phyloP scores from a whole-genome alignment of 53 echinoderm and acorn worm species.

The Echinometra lucunter region DNA sequence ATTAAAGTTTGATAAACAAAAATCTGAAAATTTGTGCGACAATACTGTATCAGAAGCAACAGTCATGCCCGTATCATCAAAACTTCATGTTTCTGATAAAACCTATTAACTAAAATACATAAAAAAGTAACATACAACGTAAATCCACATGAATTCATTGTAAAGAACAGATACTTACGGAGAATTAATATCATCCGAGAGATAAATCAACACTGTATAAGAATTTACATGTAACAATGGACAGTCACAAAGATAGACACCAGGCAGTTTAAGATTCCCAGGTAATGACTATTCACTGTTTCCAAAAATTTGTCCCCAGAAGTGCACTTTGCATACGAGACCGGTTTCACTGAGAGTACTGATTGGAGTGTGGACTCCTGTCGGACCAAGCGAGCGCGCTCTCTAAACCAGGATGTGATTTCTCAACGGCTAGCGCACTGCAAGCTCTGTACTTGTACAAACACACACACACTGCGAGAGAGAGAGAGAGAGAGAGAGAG shows the following conservation, averaged over 20 bases:
- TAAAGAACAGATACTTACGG: not conserved
- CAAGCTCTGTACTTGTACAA: not conserved
- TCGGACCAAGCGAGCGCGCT: slow-evolving; percentile 10
- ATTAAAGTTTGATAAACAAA: too few relatives aligned
- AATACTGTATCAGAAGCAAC: too few relatives aligned
- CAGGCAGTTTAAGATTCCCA: not conserved
- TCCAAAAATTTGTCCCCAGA: not conserved
- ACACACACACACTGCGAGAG: not conserved
- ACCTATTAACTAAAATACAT: too few relatives aligned
- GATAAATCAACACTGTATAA: not conserved
- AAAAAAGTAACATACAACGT: too few relatives aligned
- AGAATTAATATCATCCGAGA: not conserved
- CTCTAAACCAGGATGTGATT: slow-evolving; percentile 37
- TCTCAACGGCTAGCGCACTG: not conserved
- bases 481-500: not conserved
- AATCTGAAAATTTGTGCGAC: too few relatives aligned
- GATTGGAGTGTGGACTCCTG: not conserved
- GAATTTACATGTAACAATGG: not conserved
- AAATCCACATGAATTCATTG: too few relatives aligned
- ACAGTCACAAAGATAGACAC: not conserved
- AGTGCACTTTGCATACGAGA: slow-evolving; percentile 8
- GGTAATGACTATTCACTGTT: not conserved
- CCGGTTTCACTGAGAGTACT: not conserved
- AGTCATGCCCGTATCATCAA: too few relatives aligned
- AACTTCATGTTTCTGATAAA: too few relatives aligned